Percentiles rank a stretch among this genome's conserved stretches.
phyloP scores from a whole-genome alignment of 2,888 invertebrate genomes.

The Drosophila acutilabella region DNA sequence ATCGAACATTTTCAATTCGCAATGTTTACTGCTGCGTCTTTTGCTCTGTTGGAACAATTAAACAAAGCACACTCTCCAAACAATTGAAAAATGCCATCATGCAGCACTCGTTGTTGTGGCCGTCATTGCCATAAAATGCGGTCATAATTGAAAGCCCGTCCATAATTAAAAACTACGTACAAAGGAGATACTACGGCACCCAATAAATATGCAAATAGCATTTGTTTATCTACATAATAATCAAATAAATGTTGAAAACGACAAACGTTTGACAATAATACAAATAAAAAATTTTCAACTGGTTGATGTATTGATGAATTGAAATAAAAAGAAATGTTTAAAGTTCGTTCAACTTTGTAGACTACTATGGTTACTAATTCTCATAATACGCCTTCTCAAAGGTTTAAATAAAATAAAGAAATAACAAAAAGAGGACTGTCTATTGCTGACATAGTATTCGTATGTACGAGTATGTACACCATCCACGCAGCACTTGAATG shows the following conservation, averaged over 20 bases:
- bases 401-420: conserved; percentile 7
- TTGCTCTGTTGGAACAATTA: conserved; percentile 47
- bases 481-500: conserved; percentile 53
- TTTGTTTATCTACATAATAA: conserved; percentile 26
- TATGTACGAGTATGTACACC: conserved; percentile 4
- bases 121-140: conserved; percentile 52
- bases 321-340: conserved; percentile 36
- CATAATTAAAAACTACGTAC: conserved; percentile 58
- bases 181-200: conserved; percentile 20
- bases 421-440: conserved; percentile 5
- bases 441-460: conserved; percentile 18
- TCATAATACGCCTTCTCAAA: conserved; percentile 58
- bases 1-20: too few relatives aligned
- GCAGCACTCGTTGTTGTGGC: conserved; percentile 29
- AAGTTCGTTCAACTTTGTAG: conserved; percentile 71
- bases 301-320: conserved; percentile 49
- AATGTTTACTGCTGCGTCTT: conserved; percentile 7
- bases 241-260: conserved; percentile 39
- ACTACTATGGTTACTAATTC: conserved; percentile 29
- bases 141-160: conserved; percentile 58
- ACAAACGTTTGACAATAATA: conserved; percentile 38
- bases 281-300: conserved; percentile 39
- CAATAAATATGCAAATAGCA: conserved; percentile 64
- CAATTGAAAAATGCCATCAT: conserved; percentile 62
- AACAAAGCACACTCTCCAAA: conserved; percentile 48